Evolutionary conservation across 2,113 vertebrate species (phyloP), one percentile per base, ranked within the genome.

Genomic region (Leucosticte australis): DNA sequence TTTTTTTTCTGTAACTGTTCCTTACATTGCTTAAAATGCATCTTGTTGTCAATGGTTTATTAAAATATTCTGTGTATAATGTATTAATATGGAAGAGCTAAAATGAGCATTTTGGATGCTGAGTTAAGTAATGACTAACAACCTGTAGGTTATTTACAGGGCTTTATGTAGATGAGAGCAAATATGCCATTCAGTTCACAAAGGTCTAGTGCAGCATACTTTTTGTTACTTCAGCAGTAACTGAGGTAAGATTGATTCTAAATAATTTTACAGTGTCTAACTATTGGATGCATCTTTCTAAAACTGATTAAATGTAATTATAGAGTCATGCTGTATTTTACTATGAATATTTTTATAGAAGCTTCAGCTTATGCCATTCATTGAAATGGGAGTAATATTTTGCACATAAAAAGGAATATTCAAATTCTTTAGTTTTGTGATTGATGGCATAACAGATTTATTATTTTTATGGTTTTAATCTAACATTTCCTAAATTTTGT

Each of bases 271-370:
- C 31, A 65, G 26, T 63, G 63, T 95, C 64, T 83, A 81, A 93
- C 47, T 83, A 62, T 53, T 91, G 55, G 75, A 78, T 88, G 47
- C 60, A 62, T 83, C 90, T 96, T 94, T 94, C 84, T 94, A 94
- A 93, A 96, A 87, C 53, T 42, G 18, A 80, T 83, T 82, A 84
- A 91, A 73, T 86, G 42, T 91, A 90, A 75, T 67, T 89, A 77
- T 86, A 95, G 87, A 87, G 90, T 70, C 88, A 78, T 87, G 83
- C 94, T 95, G 56, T 96, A 94, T 97, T 97, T 96, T 96, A 88
- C 56, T 91, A 94, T 56, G 89, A 67, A 70, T 97, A 96, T 97
- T 97, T 97, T 97, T 97, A 90, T 96, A 97, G 83, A 94, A 63
- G 64, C 57, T 85, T 83, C 73, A 90, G 56, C 70, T 88, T 94